Conservation (phyloP, 1,140 invertebrate genomes). For the Sycobia sp. region DNA sequence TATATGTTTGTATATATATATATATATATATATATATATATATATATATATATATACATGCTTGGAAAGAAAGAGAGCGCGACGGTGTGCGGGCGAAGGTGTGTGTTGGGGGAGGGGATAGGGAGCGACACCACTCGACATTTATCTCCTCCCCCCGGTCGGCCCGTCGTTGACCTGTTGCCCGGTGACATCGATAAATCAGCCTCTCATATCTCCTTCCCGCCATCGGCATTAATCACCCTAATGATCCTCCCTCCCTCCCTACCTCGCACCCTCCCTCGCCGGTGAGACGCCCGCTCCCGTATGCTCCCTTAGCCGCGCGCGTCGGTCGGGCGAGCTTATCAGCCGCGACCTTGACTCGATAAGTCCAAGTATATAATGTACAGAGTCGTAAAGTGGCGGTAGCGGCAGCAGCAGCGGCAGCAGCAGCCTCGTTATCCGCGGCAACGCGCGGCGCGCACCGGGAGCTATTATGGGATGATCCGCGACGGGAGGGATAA, state of each 20-base stretch:
- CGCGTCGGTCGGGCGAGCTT: slow-evolving; percentile 37
- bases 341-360: slow-evolving; percentile 48
- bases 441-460: not conserved
- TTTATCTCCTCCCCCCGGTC: slow-evolving; percentile 61
- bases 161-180: slow-evolving; percentile 51
- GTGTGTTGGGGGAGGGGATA: too few species aligned
- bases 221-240: slow-evolving; percentile 62
- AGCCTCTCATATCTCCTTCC: slow-evolving; percentile 51
- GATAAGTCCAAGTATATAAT: not conserved
- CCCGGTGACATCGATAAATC: slow-evolving; percentile 60
- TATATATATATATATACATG: too few species aligned
- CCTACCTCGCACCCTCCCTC: too few species aligned
- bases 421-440: slow-evolving; percentile 25
- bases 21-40: too few species aligned
- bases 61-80: too few species aligned
- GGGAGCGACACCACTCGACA: too few species aligned
- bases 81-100: too few species aligned
- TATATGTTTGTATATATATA: too few species aligned
- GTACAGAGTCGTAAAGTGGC: too few species aligned
- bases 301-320: slow-evolving; percentile 38
- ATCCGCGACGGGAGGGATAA: too few species aligned
- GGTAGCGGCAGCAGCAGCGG: too few species aligned
- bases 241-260: slow-evolving; percentile 57
- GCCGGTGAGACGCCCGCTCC: slow-evolving; percentile 23
- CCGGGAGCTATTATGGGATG: not conserved